phyloP scores from a whole-genome alignment of 64 coral and sea anemone species.

The Stichodactyla mertensii region DNA sequence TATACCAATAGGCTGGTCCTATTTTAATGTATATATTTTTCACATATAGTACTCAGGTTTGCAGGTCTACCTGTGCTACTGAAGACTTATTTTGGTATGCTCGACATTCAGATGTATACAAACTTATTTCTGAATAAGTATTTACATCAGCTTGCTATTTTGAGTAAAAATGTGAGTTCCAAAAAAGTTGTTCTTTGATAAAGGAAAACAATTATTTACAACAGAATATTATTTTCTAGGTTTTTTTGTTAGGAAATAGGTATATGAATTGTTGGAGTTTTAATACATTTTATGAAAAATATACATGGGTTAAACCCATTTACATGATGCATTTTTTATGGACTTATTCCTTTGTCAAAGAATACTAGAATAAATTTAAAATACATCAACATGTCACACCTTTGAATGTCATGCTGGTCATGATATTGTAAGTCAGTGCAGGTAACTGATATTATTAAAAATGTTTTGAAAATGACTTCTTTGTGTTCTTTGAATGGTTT shows the following conservation, averaged over 20 bases:
- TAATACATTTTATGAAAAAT: slow-evolving; percentile 12
- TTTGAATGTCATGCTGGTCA: slow-evolving; percentile 86
- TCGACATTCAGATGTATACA: neutral
- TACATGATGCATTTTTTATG: slow-evolving; percentile 56
- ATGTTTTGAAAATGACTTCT: slow-evolving; percentile 32
- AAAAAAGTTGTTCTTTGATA: slow-evolving; percentile 18
- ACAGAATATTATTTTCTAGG: slow-evolving; percentile 25
- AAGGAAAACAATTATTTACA: slow-evolving; percentile 13
- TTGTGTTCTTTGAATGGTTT: neutral
- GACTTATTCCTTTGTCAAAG: slow-evolving; percentile 72
- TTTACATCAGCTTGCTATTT: slow-evolving; percentile 48
- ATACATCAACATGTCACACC: slow-evolving; percentile 40
- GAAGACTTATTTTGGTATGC: slow-evolving; percentile 33
- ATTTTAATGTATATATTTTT: slow-evolving; percentile 79
- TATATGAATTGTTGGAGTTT: slow-evolving; percentile 27
- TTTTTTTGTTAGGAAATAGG: slow-evolving; percentile 68
- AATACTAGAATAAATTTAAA: slow-evolving; percentile 62
- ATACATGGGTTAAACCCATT: slow-evolving; percentile 53
- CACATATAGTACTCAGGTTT: slow-evolving; percentile 17
- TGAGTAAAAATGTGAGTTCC: slow-evolving; percentile 47
- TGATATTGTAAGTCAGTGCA: slow-evolving; percentile 81
- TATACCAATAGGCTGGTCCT: slow-evolving; percentile 77
- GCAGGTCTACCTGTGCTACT: slow-evolving; percentile 33
- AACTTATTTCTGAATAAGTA: slow-evolving; percentile 7
- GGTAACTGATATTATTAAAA: slow-evolving; percentile 82